Percentiles rank a stretch among this genome's conserved stretches.
These are phyloP conservation scores for Megalops cyprinoides DNA, from an alignment of 2,797 vertebrate genomes.

Conservation along the genomic window DNA sequence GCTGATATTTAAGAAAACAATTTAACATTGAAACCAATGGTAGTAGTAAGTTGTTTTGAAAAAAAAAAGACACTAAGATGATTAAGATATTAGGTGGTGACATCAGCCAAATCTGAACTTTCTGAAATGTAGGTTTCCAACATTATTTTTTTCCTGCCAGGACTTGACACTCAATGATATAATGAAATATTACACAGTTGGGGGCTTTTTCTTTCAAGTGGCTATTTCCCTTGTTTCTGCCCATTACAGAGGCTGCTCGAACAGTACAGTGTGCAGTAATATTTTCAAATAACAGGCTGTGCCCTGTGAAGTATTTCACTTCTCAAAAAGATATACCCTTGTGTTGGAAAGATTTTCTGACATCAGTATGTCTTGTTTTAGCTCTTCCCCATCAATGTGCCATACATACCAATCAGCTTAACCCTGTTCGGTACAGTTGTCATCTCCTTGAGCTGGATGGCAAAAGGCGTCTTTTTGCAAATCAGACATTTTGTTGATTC, in stretches of 20 bases:
- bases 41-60: too few relatives aligned
- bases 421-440: too few relatives aligned
- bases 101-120: too few relatives aligned
- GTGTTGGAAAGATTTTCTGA: background rate
- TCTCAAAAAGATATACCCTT: background rate
- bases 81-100: too few relatives aligned
- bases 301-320: background rate
- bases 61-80: too few relatives aligned
- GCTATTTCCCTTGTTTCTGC: background rate
- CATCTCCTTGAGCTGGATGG: too few relatives aligned
- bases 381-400: too few relatives aligned
- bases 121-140: too few relatives aligned
- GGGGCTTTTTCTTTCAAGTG: background rate
- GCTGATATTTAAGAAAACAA: too few relatives aligned
- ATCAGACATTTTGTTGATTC: too few relatives aligned
- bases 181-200: slow-evolving; percentile 4
- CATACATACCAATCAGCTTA: background rate
- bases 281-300: background rate
- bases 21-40: too few relatives aligned
- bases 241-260: background rate
- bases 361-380: background rate
- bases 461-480: too few relatives aligned
- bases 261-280: background rate
- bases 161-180: slow-evolving; percentile 2
- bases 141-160: slow-evolving; percentile 9